Evolutionary conservation across 2,797 vertebrate species (phyloP), one percentile per base, ranked within the genome.

Genomic region (Spinus olivaceus): DNA sequence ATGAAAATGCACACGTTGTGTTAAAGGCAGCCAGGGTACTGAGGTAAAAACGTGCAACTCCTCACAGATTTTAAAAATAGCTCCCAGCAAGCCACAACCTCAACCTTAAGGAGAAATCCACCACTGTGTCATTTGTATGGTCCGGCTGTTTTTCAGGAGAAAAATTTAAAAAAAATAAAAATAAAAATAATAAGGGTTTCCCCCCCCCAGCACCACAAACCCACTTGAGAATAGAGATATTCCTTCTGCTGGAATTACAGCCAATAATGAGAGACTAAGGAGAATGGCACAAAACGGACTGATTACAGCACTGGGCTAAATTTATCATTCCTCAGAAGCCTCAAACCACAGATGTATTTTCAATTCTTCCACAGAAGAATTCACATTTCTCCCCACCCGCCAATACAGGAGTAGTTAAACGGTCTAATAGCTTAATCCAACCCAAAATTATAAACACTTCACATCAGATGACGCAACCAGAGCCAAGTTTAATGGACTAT

Each of bases 291-390:
- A 83, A 90, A 78, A 86, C 12, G 19, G 86, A 85, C 91, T 87
- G 76, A 85, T 91, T 93, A 78, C 86, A 89, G 84, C 71, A 59
- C 49, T 28, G 60, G 74, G 42, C 86, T 94, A 80, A 88, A 90
- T 88, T 92, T 92, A 86, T 66, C 91, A 71, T 67, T 70, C 50
- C 35, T 95, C 69, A 37, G 81, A 82, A 94, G 81, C 89, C 86
- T 92, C 95, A 96, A 92, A 78, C 82, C 89, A 94, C 91, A 95
- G 89, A 90, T 90, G 63, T 66, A 89, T 91, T 86, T 95, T 86
- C 73, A 96, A 84, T 88, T 92, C 85, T 94, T 92, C 73, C 94
- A 84, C 2, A 78, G 80, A 91, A 93, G 61, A 94, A 91, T 76
- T 76, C 59, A 67, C 54, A 61, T 90, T 79, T 84, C 83, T 81